phyloP scores from a whole-genome alignment of 2,797 vertebrate species.

The Sebastiscus albofasciatus region DNA sequence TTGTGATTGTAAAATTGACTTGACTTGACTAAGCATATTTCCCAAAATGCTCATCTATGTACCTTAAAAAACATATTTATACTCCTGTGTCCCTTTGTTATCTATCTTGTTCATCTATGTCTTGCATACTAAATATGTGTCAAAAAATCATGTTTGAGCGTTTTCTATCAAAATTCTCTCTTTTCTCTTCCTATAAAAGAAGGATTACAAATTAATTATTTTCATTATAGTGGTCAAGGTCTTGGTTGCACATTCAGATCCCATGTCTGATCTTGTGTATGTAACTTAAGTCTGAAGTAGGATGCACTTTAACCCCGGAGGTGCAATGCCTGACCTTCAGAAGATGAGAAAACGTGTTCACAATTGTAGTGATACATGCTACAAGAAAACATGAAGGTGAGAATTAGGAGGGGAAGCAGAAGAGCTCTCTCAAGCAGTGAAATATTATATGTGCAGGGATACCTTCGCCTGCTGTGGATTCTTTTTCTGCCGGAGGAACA shows the following conservation, averaged over 20 bases:
- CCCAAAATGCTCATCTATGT: no score
- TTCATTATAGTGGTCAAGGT: background rate
- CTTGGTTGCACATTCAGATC: background rate
- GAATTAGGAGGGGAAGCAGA: background rate
- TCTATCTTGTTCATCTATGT: no score
- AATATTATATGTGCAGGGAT: constrained; percentile 5
- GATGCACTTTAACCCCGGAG: constrained; percentile 2
- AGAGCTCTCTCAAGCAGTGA: constrained; percentile 8
- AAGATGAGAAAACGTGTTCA: background rate
- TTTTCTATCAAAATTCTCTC: no score
- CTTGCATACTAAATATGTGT: no score
- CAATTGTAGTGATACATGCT: background rate
- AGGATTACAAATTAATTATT: no score
- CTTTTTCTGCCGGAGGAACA: constrained; percentile 3
- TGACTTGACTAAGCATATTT: no score
- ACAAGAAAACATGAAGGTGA: background rate
- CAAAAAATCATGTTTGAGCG: no score
- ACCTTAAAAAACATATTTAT: no score
- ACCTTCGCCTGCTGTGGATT: background rate
- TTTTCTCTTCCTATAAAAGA: no score
- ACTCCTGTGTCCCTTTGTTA: no score
- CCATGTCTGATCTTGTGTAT: background rate
- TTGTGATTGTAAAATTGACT: no score
- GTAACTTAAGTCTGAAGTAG: background rate
- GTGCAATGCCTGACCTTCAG: constrained; percentile 25